Conservation (phyloP, 2,113 vertebrate species). For the Serinus canaria region DNA sequence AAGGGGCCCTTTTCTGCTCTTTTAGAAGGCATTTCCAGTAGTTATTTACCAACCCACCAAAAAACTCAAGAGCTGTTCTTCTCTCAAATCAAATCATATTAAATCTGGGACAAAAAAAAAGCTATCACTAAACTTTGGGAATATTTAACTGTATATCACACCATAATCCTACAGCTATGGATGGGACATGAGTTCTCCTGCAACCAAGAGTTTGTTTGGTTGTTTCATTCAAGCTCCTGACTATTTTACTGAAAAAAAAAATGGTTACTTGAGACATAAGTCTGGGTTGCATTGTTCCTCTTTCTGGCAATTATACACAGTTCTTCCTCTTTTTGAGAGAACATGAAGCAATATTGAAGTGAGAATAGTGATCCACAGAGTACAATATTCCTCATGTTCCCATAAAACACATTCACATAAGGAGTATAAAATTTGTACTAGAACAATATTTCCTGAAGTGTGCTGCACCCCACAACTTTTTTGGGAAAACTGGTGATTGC, state of each 20-base stretch:
- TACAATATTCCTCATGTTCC: background rate
- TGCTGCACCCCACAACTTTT: background rate
- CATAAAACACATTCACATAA: background rate
- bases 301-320: background rate
- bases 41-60: background rate
- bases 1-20: background rate
- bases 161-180: background rate
- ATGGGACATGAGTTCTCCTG: background rate
- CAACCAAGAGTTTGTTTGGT: background rate
- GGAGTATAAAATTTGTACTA: background rate
- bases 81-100: background rate
- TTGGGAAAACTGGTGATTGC: background rate
- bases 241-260: background rate
- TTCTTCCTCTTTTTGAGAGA: background rate
- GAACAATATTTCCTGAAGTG: background rate
- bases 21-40: background rate
- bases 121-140: background rate
- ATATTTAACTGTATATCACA: background rate
- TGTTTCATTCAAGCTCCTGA: background rate
- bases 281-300: background rate
- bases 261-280: background rate
- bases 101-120: background rate
- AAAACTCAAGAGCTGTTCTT: background rate
- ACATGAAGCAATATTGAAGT: background rate
- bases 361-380: background rate